These are phyloP conservation scores for Trisateles emortualis DNA, from an alignment of 2,888 invertebrate species.

Conservation along the genomic window DNA sequence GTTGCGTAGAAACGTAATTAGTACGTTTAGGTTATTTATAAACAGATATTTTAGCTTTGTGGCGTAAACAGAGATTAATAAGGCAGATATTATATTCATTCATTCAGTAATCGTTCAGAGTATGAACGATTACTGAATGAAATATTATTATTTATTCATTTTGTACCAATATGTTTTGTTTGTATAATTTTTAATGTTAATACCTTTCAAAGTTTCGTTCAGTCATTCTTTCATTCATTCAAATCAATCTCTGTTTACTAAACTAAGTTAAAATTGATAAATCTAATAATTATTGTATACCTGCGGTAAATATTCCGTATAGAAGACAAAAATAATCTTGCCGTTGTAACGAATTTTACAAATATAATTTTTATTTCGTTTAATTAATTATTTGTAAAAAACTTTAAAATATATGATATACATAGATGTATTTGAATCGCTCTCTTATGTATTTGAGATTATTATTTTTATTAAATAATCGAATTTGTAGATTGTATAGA, in stretches of 20 bases:
- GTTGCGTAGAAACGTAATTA: conserved; percentile 14
- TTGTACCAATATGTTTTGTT: too few relatives aligned
- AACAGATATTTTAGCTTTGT: not conserved
- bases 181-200: not conserved
- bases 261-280: not conserved
- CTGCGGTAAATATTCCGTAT: too few relatives aligned
- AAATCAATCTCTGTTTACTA: not conserved
- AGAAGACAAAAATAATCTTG: not conserved
- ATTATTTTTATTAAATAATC: not conserved
- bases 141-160: too few relatives aligned
- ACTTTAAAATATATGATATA: not conserved
- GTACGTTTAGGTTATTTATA: conserved; percentile 9
- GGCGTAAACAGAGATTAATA: not conserved
- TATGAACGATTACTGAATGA: too few relatives aligned
- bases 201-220: not conserved
- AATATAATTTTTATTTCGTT: not conserved
- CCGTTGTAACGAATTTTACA: not conserved
- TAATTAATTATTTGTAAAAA: not conserved
- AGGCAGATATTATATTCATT: too few relatives aligned
- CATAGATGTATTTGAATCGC: not conserved
- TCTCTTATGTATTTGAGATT: conserved; percentile 5
- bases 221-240: conserved; percentile 6
- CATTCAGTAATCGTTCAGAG: too few relatives aligned
- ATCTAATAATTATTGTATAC: too few relatives aligned
- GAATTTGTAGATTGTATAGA: not conserved